A percentile compares a stretch with the other conserved stretches of the same genome.
phyloP scores from a whole-genome alignment of 2,113 vertebrate genomes.

The Chionis minor region DNA sequence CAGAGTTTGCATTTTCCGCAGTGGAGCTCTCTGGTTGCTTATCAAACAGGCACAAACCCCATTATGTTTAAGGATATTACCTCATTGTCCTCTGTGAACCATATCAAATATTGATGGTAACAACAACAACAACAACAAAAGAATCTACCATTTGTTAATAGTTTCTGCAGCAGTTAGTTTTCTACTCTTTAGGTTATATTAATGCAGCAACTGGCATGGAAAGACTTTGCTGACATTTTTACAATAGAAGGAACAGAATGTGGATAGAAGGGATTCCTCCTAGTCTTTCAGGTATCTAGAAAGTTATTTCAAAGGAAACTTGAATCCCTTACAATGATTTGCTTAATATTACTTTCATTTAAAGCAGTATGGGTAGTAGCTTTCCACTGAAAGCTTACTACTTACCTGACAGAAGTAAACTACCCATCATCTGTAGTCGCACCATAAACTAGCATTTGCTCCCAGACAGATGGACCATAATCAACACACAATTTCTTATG shows the following conservation, averaged over 20 bases:
- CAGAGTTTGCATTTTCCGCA: neutral
- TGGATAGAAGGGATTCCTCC: neutral
- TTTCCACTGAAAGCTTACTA: neutral
- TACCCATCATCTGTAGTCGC: neutral
- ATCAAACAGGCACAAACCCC: neutral
- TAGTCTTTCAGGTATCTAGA: neutral
- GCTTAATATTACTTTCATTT: neutral
- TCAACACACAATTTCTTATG: neutral
- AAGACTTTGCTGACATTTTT: neutral
- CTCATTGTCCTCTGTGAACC: neutral
- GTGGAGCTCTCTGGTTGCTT: neutral
- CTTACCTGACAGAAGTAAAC: neutral
- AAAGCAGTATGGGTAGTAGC: neutral
- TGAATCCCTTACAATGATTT: neutral
- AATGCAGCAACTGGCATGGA: neutral
- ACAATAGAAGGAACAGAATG: neutral
- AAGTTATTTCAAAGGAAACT: neutral
- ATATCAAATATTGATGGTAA: neutral
- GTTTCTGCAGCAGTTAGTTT: neutral
- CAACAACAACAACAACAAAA: neutral
- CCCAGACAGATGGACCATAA: neutral
- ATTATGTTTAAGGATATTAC: neutral
- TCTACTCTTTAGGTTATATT: neutral
- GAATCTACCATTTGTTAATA: neutral
- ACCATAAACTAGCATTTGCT: neutral